Percentiles rank a stretch among this genome's conserved stretches.
These are phyloP conservation scores for Aromia moschata DNA, from an alignment of 2,888 invertebrate species.

Conservation along the genomic window DNA sequence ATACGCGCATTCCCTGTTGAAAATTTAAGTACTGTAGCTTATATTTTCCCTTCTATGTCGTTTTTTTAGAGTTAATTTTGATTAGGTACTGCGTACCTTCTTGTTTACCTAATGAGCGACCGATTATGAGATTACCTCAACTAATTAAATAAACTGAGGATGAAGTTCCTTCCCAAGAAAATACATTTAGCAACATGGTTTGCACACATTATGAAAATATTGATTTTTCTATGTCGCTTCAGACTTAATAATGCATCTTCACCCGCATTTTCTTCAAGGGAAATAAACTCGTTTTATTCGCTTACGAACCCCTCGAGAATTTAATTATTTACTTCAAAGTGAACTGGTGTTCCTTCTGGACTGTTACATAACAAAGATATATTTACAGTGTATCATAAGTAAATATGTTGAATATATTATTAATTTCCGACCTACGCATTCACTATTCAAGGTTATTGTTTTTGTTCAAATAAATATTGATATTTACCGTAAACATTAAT, in stretches of 20 bases:
- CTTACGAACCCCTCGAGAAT: slow-evolving; percentile 11
- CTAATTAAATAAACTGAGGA: too few species aligned
- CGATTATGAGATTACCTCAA: too few species aligned
- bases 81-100: too few species aligned
- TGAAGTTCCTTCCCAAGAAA: too few species aligned
- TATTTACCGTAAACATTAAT: slow-evolving; percentile 4
- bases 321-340: slow-evolving; percentile 20
- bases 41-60: too few species aligned
- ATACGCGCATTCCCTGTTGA: too few species aligned
- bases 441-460: not conserved
- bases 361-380: slow-evolving; percentile 9
- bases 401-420: slow-evolving; percentile 10
- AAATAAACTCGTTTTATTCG: slow-evolving; percentile 13
- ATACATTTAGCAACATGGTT: too few species aligned
- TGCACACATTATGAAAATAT: too few species aligned
- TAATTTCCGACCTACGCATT: not conserved
- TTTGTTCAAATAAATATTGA: not conserved
- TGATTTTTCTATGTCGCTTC: not conserved
- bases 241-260: slow-evolving; percentile 3
- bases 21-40: too few species aligned
- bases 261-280: not conserved
- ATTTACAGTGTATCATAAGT: slow-evolving; percentile 5
- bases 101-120: too few species aligned
- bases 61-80: too few species aligned
- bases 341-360: slow-evolving; percentile 6